Conservation (phyloP, 2,113 vertebrate species). For the Mustelus asterias region DNA sequence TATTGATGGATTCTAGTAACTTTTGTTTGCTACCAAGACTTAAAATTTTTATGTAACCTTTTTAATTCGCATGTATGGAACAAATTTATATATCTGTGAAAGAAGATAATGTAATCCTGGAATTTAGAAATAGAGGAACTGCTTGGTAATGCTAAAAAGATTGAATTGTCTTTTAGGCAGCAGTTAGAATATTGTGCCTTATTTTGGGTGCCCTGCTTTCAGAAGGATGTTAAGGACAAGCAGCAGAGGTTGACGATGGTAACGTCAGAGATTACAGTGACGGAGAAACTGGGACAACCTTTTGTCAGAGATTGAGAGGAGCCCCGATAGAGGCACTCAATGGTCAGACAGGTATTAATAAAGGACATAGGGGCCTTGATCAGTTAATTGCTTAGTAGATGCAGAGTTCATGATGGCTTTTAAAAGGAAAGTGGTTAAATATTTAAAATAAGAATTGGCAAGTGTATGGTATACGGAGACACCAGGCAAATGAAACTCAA, state of each 20-base stretch:
- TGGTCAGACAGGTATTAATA: background rate
- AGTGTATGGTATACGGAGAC: background rate
- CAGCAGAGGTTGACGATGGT: background rate
- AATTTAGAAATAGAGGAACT: too few species aligned
- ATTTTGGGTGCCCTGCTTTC: background rate
- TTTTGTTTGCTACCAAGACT: background rate
- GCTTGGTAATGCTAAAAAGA: background rate
- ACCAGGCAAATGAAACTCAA: background rate
- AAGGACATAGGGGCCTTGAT: background rate
- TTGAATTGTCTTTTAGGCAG: background rate
- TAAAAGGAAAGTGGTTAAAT: background rate
- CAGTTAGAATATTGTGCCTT: background rate
- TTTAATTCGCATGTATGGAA: too few species aligned
- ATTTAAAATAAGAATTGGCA: background rate
- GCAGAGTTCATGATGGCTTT: background rate
- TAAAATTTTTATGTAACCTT: too few species aligned
- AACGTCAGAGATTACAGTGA: background rate
- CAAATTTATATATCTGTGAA: too few species aligned
- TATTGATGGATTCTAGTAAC: background rate
- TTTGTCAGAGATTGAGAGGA: background rate
- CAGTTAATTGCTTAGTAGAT: background rate
- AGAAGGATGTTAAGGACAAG: background rate
- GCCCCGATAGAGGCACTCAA: background rate
- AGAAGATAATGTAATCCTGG: too few species aligned
- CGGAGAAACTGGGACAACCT: background rate